A percentile compares a stretch with the other conserved stretches of the same genome.
Evolutionary conservation across 2,113 vertebrate species (phyloP).

Genomic region (Tursiops truncatus): DNA sequence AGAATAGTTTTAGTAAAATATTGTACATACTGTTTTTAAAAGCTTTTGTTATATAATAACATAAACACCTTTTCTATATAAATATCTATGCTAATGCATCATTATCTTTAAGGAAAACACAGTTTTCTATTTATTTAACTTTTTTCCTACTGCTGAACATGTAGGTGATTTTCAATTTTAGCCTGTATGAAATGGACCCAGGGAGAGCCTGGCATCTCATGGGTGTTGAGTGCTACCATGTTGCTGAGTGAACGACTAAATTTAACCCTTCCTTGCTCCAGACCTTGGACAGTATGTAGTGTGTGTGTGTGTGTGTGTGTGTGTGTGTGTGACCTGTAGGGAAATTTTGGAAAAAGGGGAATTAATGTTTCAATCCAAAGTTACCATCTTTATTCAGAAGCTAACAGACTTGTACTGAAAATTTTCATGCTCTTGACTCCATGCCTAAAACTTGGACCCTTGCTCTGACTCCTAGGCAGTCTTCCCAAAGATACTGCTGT

Average conservation of each 20-base stretch:
- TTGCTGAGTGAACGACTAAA: background rate
- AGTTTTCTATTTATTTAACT: background rate
- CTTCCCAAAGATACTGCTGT: background rate
- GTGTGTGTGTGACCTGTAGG: background rate
- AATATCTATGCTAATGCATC: background rate
- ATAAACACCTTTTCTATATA: background rate
- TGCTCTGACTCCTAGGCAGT: background rate
- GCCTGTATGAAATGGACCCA: background rate
- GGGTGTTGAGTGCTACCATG: background rate
- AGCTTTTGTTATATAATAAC: background rate
- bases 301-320: background rate
- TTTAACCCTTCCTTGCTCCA: background rate
- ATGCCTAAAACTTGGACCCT: background rate
- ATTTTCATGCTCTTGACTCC: background rate
- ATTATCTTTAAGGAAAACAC: background rate
- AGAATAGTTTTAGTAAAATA: background rate
- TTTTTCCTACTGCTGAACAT: background rate
- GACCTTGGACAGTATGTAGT: background rate
- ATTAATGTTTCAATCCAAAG: background rate
- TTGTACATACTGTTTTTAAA: background rate
- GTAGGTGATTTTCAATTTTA: background rate
- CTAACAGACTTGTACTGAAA: background rate
- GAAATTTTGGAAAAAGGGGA: background rate
- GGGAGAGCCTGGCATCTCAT: background rate
- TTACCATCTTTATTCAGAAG: background rate